Evolutionary conservation across 2,113 vertebrate genomes (phyloP), one percentile per base, ranked within the genome.

Genomic region (Mola mola): DNA sequence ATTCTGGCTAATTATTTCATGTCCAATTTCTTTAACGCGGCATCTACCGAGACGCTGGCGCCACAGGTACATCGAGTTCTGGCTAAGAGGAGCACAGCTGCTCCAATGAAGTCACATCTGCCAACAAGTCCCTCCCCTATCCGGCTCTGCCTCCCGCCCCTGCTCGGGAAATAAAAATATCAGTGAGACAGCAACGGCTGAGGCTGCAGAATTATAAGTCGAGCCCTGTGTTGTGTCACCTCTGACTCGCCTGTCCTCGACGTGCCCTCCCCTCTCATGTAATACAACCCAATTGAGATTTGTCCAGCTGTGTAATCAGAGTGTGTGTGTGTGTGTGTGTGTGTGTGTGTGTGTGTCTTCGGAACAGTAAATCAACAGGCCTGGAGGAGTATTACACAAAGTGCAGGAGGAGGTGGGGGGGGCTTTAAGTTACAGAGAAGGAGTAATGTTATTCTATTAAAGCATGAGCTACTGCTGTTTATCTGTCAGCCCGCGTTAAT

Each of bases 331-430:
- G 36, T 37, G 34, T 37, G 34, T 37, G 3, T 2, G 1, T 13
- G 15, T 13, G 37, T 4, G 37, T 4, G 4, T 40, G 37, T 40
- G n/a, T 38, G 36, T 16, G 43, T 77, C 53, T 79, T 79, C 28
- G 48, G 62, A 85, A 78, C 48, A 69, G 73, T 88, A 87, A 83
- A 89, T 88, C 87, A 90, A 85, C 89, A 88, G 84, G 85, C 81
- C 64, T 48, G 64, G 61, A 82, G 83, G 82, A 81, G 86, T 85
- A 72, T 80, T 85, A 79, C 34, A 60, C 43, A 26, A 57, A 43
- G 36, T 8, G 46, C 50, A 40, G n/a, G 1, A 25, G 26, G 52
- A 17, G 13, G 17, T 10, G 8, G 26, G 43, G 42, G 51, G 13
- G 3, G 63, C 46, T 72, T 81, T 41, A 76, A 17, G 58, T 59